Evolutionary conservation across 2,113 vertebrate species (phyloP), one percentile per base, ranked within the genome.

Genomic region (Neodontobutis hainanensis): DNA sequence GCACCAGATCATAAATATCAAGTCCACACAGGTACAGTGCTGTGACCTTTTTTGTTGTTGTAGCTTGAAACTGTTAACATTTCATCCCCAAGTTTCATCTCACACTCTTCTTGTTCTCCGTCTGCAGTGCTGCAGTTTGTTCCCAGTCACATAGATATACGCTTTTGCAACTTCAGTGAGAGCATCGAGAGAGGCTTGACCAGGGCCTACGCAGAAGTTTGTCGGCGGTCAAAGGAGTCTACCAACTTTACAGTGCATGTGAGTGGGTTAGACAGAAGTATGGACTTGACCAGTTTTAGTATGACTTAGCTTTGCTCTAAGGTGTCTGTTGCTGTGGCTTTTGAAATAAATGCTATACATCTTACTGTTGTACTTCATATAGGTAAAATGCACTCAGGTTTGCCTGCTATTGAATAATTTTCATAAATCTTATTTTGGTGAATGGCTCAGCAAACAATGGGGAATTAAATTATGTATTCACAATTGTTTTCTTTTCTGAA

Each of bases 41-140:
- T 27, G 19, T 27, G 3, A 38, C 53, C 50, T 62, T 65, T n/a
- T n/a, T 14, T 40, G 1, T 45, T 32, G 5, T 6, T 5, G 49
- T 51, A 1, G 19, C 16, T 10, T 15, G 12, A 19, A 51, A 2
- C 19, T 52, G 11, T 51, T 40, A 16, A 10, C 14, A 50, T 49
- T 43, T 38, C 1, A 42, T 53, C 40, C 5, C 46, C 42, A 3
- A 45, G 27, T 38, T 40, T 35, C 0, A 40, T 66, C 45, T 61
- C 32, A 67, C 55, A 11, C 0, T 46, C 2, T 5, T 2, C 62
- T 14, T 47, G 3, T 67, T 1, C 27, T 0, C 43, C 66, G 6
- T 65, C 62, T 85, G 61, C 89, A 99, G 97, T 99, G 45, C 93
- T 99, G 65, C 97, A 99, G 92, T 99, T 99, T 87, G 96, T 99